Conservation (phyloP, 2,113 vertebrate genomes). For the Charina bottae region DNA sequence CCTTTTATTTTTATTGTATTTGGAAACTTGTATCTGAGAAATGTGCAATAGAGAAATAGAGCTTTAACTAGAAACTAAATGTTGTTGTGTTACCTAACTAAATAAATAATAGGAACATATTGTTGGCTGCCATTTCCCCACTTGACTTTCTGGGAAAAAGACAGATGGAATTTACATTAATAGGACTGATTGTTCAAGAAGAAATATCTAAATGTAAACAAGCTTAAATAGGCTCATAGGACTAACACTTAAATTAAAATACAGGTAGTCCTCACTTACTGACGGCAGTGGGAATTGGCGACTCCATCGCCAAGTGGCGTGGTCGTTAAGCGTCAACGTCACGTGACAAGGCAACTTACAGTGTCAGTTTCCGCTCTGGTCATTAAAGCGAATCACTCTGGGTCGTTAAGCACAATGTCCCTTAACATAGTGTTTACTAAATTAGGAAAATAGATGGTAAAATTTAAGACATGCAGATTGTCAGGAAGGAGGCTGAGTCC, state of each 20-base stretch:
- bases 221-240: slow-evolving; percentile 12
- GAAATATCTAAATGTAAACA: neutral
- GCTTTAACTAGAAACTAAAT: neutral
- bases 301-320: no score
- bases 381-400: no score
- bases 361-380: no score
- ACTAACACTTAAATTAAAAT: slow-evolving; percentile 5
- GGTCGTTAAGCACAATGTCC: no score
- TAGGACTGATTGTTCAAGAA: slow-evolving; percentile 3
- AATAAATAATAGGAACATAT: slow-evolving; percentile 23
- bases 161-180: slow-evolving; percentile 16
- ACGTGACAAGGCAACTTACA: no score
- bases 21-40: neutral
- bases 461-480: neutral
- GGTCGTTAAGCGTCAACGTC: no score
- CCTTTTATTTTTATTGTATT: slow-evolving; percentile 7
- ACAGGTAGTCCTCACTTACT: no score
- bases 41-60: neutral
- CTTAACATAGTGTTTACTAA: neutral
- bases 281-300: no score
- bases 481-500: no score
- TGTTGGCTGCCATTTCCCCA: neutral
- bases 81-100: neutral
- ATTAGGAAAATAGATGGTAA: neutral
- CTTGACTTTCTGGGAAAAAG: slow-evolving; percentile 22